These are phyloP conservation scores for Ctena decussata DNA, from an alignment of 2,888 invertebrate genomes.

Conservation along the genomic window DNA sequence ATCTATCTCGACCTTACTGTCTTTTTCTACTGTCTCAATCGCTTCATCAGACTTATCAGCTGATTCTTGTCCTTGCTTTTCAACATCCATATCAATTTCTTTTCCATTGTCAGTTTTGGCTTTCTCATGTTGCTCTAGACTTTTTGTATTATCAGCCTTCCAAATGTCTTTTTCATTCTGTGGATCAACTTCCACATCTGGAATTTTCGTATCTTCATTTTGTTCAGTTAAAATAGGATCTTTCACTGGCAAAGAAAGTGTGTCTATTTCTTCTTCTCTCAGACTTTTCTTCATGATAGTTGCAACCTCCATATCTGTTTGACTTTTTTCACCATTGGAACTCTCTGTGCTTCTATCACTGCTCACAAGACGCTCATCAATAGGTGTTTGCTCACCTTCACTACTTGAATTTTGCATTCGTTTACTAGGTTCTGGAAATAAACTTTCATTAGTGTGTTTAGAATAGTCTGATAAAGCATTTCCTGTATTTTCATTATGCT, in stretches of 20 bases:
- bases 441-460: background rate
- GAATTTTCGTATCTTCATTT: background rate
- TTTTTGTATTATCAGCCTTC: background rate
- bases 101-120: background rate
- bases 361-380: background rate
- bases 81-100: background rate
- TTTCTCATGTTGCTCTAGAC: background rate
- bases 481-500: background rate
- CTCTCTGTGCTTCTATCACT: constrained; percentile 1
- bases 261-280: background rate
- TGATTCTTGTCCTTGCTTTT: background rate
- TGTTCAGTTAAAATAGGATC: background rate
- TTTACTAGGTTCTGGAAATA: background rate
- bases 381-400: background rate
- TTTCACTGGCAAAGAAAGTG: background rate
- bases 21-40: background rate
- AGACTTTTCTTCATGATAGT: background rate
- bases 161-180: background rate
- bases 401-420: background rate
- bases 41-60: background rate
- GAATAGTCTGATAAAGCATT: background rate
- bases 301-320: constrained; percentile 2
- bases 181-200: background rate
- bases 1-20: background rate
- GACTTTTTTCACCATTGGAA: constrained; percentile 7